These are phyloP conservation scores for Callospermophilus lateralis DNA, from an alignment of 2,113 vertebrate species.

Conservation along the genomic window DNA sequence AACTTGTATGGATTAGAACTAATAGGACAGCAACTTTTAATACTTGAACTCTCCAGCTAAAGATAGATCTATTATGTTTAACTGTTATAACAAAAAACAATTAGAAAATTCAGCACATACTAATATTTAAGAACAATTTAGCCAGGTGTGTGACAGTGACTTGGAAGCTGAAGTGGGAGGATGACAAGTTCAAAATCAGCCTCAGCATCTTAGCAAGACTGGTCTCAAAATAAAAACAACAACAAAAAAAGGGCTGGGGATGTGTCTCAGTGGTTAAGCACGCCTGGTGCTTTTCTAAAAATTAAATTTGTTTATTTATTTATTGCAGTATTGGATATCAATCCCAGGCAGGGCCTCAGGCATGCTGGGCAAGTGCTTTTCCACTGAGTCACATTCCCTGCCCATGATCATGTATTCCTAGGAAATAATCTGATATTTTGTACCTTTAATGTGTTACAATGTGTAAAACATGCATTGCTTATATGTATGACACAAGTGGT, in stretches of 20 bases:
- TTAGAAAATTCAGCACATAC: background rate
- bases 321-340: background rate
- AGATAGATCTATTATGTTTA: slow-evolving; percentile 12
- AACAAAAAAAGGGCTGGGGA: no score
- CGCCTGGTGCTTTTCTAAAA: background rate
- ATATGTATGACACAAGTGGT: background rate
- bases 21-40: background rate
- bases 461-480: background rate
- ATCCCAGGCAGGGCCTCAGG: background rate
- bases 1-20: background rate
- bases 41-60: background rate
- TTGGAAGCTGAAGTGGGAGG: no score
- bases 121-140: slow-evolving; percentile 1
- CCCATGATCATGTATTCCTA: background rate
- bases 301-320: background rate
- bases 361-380: background rate
- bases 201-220: no score
- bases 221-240: no score
- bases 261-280: no score
- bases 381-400: background rate
- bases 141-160: no score
- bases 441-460: background rate
- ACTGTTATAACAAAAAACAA: background rate
- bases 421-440: background rate
- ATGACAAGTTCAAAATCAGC: no score